Evolutionary conservation across 2,797 vertebrate genomes (phyloP), one percentile per base, ranked within the genome.

Genomic region (Hylomyscus alleni): DNA sequence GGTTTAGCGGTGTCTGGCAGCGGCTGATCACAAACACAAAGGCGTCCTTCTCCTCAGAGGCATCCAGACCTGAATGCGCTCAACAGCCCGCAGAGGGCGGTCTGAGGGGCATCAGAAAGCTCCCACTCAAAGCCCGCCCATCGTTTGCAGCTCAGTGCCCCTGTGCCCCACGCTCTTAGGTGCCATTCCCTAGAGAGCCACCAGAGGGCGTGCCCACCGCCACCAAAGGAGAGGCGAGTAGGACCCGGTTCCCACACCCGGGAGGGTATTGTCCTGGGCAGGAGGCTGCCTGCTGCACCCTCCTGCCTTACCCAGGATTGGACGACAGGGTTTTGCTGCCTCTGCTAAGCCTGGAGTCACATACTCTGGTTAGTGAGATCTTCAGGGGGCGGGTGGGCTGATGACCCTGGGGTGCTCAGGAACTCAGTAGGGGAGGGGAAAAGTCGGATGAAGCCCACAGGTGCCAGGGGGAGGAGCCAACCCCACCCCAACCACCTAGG

Each of bases 41-140:
- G 93, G 75, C 73, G 60, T 44, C 89, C 82, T 94, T 94, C 40
- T 94, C 88, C 69, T 62, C 37, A 4, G 40, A 90, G 24, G 60
- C 75, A 22, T 83, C 9, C 81, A 85, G 72, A 69, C 72, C 60
- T 40, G 73, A 86, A 86, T 91, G 26, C 52, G 62, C 31, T 44
- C 90, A 73, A 67, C 76, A 65, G 77, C 73, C 72, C 73, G 47
- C 86, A 62, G 72, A n/a, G 50, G 89, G 77, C 50, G 62, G 62
- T 52, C 73, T 77, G 82, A 60, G 89, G 93, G 80, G 37, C 90
- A 52, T 37, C 52, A 11, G 54, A 47, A 52, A 56, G 29, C 87
- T 56, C 82, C 78, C 58, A 44, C 72, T 37, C 65, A 60, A 6
- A 50, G 40, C 54, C 85, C 52, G 65, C 85, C 92, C 92, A 80